Percentiles rank a stretch among this genome's conserved stretches.
phyloP scores from a whole-genome alignment of 2,888 invertebrate genomes.

The Trissolcus brochymenae region DNA sequence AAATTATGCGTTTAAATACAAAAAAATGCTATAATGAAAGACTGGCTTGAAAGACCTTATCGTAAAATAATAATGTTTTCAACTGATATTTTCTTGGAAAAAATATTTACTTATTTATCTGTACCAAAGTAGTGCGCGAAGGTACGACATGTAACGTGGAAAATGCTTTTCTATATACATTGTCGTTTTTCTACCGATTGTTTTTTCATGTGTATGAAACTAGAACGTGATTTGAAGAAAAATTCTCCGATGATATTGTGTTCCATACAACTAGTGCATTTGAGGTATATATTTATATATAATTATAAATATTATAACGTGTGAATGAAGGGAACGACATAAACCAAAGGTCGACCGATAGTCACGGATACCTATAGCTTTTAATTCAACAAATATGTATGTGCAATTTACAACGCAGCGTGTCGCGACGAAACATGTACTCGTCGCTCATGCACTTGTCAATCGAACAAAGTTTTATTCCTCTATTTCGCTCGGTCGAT shows the following conservation, averaged over 20 bases:
- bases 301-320: constrained; percentile 39
- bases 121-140: neutral
- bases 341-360: constrained; percentile 52
- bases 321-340: constrained; percentile 42
- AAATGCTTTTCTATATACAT: constrained; percentile 38
- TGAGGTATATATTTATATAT: constrained; percentile 35
- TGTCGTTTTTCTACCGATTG: constrained; percentile 50
- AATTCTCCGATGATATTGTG: constrained; percentile 35
- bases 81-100: too few species aligned
- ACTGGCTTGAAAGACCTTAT: too few species aligned
- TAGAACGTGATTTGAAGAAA: constrained; percentile 24
- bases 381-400: constrained; percentile 47
- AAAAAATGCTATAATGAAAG: too few species aligned
- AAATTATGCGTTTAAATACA: too few species aligned
- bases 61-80: too few species aligned
- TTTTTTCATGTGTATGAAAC: constrained; percentile 42
- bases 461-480: constrained; percentile 47
- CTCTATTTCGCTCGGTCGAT: constrained; percentile 58
- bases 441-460: constrained; percentile 29
- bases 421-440: constrained; percentile 25
- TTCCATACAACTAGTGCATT: constrained; percentile 47
- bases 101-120: too few species aligned
- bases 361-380: constrained; percentile 53
- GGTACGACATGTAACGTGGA: constrained; percentile 35
- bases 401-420: constrained; percentile 33